Base-by-base conservation (phyloP, 2,888 invertebrate genomes). In the Coelopa pilipes region DNA sequence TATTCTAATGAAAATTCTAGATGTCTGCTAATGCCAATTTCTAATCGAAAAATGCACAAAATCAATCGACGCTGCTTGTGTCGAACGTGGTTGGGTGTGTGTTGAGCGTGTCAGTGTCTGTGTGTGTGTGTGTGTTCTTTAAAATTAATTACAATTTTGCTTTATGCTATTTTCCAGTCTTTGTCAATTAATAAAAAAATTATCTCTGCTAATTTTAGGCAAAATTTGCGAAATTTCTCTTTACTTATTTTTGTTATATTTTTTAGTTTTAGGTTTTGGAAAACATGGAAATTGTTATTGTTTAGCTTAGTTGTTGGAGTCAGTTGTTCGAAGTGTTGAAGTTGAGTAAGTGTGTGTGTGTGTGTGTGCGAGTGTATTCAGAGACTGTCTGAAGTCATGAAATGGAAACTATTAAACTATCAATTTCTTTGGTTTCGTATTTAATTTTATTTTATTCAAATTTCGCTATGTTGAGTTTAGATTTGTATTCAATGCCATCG, bases 121-220 rank as follows among this genome's bases (percentile, higher is more conserved):
- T 53, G 53, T 9, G 10, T n/a, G 10, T 53, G n/a, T 53, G 53
- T 53, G n/a, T 53, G 17, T 59, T 17, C 10, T 19, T 59, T 21
- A 59, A 59, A 21, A 59, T 59, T 11, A 13, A 13, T 21, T 21
- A 21, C 21, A 59, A 21, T 21, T 21, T 45, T 46, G 5, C 19
- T 59, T 69, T n/a, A 59, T 17, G 17, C 17, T 59, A 17, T 45
- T 59, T 69, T 21, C 69, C 69, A 69, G 69, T 69, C 69, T 69
- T 69, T 24, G 17, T 69, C 46, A 47, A 59, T 21, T 59, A 21
- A 21, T 53, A 53, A 53, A 15, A 53, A 53, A 53, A 11, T 53
- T 53, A n/a, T 53, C n/a, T 53, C 15, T 15, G 34, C 34, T 34
- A 9, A 57, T 1, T 57, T 57, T 21, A 3, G 19, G 17, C 7